These are phyloP conservation scores for Brienomyrus brachyistius DNA, from an alignment of 2,113 vertebrate genomes.

Conservation along the genomic window DNA sequence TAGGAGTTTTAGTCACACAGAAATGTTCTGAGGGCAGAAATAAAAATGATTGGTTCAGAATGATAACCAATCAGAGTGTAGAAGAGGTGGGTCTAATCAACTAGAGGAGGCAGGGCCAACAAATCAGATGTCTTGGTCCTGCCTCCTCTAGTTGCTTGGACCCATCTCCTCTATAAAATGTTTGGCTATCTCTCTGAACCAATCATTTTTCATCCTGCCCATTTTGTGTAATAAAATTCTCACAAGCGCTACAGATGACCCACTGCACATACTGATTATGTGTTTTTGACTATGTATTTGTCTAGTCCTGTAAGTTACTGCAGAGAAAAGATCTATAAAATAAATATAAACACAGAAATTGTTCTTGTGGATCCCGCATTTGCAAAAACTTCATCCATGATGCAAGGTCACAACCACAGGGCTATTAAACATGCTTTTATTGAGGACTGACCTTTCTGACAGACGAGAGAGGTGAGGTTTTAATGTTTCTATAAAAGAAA, in stretches of 20 bases:
- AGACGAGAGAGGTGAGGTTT: background rate
- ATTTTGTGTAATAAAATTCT: background rate
- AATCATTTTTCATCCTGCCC: background rate
- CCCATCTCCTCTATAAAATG: background rate
- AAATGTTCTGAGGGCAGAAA: too few species aligned
- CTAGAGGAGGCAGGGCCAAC: background rate
- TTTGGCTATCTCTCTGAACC: background rate
- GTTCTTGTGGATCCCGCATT: background rate
- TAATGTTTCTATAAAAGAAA: background rate
- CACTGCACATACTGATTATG: background rate
- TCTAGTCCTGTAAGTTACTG: background rate
- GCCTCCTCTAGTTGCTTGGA: background rate
- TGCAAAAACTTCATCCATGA: background rate
- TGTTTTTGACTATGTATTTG: background rate
- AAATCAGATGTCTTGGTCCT: background rate
- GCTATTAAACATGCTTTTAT: background rate
- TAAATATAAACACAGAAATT: background rate
- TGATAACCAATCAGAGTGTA: background rate
- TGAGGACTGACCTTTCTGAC: background rate
- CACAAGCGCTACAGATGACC: background rate
- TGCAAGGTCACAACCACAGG: background rate
- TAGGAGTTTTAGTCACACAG: background rate
- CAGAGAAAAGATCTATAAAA: background rate
- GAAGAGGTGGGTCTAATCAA: background rate
- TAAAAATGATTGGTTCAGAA: background rate